Evolutionary conservation across 2,113 vertebrate species (phyloP).

Genomic region (Hymenochirus boettgeri): DNA sequence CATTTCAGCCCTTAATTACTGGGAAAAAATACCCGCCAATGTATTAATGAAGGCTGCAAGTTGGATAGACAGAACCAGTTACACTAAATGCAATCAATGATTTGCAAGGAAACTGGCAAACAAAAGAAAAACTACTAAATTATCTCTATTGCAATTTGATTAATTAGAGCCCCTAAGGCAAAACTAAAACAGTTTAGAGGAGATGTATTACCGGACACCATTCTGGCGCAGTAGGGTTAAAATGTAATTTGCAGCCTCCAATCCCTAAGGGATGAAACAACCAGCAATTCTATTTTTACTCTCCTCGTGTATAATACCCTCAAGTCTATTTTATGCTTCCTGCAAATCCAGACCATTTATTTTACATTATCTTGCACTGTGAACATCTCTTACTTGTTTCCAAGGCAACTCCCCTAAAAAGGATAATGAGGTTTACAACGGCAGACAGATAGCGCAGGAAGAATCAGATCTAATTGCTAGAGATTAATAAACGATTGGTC

Average conservation of each 20-base stretch:
- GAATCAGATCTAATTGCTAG: conserved; percentile 44
- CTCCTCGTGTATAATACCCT: conserved; percentile 47
- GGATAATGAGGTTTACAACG: conserved; percentile 60
- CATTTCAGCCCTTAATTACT: no score
- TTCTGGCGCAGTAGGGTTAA: no score
- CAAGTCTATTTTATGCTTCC: background rate
- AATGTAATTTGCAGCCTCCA: conserved; percentile 31
- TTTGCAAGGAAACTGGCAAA: no score
- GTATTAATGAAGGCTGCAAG: no score
- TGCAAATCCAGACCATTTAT: background rate
- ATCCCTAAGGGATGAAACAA: conserved; percentile 45
- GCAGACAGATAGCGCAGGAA: conserved; percentile 7
- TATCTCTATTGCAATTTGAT: no score
- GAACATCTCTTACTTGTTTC: conserved; percentile 56
- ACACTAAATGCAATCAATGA: no score
- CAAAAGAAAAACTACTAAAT: no score
- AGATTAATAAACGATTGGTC: conserved; percentile 19
- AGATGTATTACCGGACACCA: no score
- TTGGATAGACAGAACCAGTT: no score
- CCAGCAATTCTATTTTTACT: conserved; percentile 49
- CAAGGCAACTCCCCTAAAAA: conserved; percentile 65
- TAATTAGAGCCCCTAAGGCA: no score
- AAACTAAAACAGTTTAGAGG: no score
- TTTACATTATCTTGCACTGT: conserved; percentile 39
- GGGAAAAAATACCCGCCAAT: no score